Conservation (phyloP, 2,113 vertebrate species). For the Dicerorhinus sumatrensis region DNA sequence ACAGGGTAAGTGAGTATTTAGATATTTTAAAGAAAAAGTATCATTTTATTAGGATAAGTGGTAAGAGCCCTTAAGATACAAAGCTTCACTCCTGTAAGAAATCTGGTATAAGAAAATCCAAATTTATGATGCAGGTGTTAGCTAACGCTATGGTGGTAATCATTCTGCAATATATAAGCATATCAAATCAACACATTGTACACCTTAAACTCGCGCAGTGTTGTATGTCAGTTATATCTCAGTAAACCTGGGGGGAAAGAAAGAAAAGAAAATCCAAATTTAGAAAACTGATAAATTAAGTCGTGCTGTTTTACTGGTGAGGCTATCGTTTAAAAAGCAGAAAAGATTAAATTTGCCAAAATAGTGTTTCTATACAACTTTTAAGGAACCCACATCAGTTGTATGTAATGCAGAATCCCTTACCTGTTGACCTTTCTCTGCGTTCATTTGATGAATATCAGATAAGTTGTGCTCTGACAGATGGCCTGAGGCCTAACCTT, state of each 20-base stretch:
- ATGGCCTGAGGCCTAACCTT: neutral
- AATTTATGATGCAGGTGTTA: no score
- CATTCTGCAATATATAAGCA: neutral
- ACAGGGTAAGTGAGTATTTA: constrained; percentile 92
- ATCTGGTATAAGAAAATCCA: neutral
- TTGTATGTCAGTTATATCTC: neutral
- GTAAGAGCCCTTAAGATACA: neutral
- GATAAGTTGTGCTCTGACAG: neutral
- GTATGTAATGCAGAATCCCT: neutral
- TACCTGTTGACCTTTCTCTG: neutral
- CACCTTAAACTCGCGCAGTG: neutral
- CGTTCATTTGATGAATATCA: neutral
- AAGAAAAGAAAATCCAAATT: neutral
- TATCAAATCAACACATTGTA: neutral
- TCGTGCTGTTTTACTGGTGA: neutral
- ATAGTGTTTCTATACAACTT: neutral
- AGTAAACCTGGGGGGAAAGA: neutral
- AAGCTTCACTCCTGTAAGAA: neutral
- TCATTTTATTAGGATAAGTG: neutral
- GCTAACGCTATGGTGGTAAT: no score
- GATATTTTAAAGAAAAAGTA: neutral
- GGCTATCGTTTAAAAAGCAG: neutral
- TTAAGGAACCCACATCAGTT: neutral
- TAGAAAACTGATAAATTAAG: neutral
- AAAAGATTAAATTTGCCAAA: neutral